Evolutionary conservation across 2,113 vertebrate species (phyloP), one percentile per base, ranked within the genome.

Genomic region (Eubucco bourcierii): DNA sequence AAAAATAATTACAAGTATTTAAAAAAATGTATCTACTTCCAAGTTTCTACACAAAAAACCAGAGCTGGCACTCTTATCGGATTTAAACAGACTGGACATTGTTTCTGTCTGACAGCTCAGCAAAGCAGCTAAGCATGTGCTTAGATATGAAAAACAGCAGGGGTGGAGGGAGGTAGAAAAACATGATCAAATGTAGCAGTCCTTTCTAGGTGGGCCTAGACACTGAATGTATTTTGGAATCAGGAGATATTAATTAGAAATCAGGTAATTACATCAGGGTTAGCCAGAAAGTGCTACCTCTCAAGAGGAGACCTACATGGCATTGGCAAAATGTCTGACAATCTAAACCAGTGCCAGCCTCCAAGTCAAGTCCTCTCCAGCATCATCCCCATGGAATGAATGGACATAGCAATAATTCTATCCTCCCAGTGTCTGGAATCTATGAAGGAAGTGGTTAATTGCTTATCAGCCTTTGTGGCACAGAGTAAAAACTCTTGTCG

Each of bases 401-500:
- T 29, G 31, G 11, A 60, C 7, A 4, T 13, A 11, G 18, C 68
- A 78, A 19, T 34, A 75, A 82, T 70, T 75, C 41, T 46, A 73
- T 20, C 39, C 41, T 16, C 39, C 24, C 47, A 17, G 5, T 27
- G 59, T 18, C 70, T 78, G 33, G 24, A 44, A 20, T 14, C 33
- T 29, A 50, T 59, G 70, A 53, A 82, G 64, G 82, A 93, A 90
- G 67, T 66, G 72, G 91, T 95, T 94, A 96, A 95, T 70, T 88
- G 79, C 5, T 7, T 77, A 37, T 76, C 70, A 84, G 73, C 27
- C 53, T 80, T 50, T 65, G 80, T 44, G n/a, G 59, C 83, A 80
- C 73, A 76, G 68, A 95, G 46, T n/a, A 74, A 78, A 91, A 75
- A 65, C 58, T 63, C 66, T 41, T 94, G 72, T 92, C 74, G 64